These are phyloP conservation scores for Dasyornis broadbenti DNA, from an alignment of 2,113 vertebrate species.

Conservation along the genomic window DNA sequence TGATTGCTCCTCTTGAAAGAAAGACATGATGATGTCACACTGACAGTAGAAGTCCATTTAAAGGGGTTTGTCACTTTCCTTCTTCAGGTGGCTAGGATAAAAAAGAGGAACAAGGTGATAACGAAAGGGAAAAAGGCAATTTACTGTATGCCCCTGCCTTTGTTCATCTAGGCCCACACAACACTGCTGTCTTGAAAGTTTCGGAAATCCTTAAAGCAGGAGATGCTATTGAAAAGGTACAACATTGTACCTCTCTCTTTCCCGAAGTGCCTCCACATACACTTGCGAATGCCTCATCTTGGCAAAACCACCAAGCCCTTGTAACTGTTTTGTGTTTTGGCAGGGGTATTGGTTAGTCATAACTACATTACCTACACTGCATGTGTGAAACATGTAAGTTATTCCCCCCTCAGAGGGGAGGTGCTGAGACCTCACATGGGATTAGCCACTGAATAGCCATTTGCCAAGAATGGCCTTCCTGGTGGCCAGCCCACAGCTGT, in stretches of 20 bases:
- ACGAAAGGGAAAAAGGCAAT: background rate
- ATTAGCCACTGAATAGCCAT: background rate
- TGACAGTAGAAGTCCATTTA: slow-evolving; percentile 71
- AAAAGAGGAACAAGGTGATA: background rate
- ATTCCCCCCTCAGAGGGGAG: background rate
- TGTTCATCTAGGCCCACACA: background rate
- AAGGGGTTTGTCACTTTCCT: slow-evolving; percentile 97
- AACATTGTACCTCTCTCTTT: background rate
- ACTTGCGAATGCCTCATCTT: background rate
- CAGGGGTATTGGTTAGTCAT: background rate
- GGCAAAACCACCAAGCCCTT: background rate
- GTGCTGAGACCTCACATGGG: background rate
- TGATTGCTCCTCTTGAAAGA: slow-evolving; percentile 41
- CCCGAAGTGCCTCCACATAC: background rate
- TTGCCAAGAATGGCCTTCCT: background rate
- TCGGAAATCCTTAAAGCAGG: background rate
- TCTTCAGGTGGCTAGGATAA: slow-evolving; percentile 91
- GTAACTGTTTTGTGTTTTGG: background rate
- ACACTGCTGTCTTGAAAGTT: background rate
- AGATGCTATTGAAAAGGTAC: background rate
- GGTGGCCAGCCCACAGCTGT: background rate
- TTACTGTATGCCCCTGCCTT: background rate
- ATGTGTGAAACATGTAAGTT: background rate
- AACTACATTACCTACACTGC: background rate
- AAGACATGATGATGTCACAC: slow-evolving; percentile 25